A percentile compares a stretch with the other conserved stretches of the same genome.
Evolutionary conservation across 2,888 invertebrate species (phyloP).

Genomic region (Bruchidius siliquastri): DNA sequence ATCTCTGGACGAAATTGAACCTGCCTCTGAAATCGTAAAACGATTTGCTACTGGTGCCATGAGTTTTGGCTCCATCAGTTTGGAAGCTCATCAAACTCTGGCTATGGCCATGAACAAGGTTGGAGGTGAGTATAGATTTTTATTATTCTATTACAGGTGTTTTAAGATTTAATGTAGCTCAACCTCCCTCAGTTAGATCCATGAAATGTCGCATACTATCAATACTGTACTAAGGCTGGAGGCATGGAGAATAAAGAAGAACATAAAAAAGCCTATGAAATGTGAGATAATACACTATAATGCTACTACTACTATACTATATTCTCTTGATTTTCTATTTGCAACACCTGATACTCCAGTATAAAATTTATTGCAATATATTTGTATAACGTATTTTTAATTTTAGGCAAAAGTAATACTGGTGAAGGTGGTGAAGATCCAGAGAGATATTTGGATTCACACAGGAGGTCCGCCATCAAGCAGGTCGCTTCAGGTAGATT

Average conservation of each 20-base stretch:
- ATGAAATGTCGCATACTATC: no score
- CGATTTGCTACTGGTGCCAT: constrained; percentile 77
- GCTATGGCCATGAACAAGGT: constrained; percentile 94
- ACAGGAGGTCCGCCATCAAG: constrained; percentile 91
- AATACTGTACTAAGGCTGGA: no score
- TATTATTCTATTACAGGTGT: no score
- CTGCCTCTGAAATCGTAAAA: constrained; percentile 92
- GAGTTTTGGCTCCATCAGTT: constrained; percentile 72
- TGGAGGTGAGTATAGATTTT: constrained; percentile 12
- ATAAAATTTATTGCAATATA: no score
- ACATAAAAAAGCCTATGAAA: no score
- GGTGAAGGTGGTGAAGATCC: constrained; percentile 93
- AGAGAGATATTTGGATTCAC: constrained; percentile 60
- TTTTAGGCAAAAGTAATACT: constrained; percentile 97
- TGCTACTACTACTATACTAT: no score
- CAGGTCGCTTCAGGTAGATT: constrained; percentile 98
- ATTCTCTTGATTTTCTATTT: no score
- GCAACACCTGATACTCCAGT: no score
- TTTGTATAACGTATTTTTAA: neutral
- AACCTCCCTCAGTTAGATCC: no score
- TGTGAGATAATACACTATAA: no score
- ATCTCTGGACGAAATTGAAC: constrained; percentile 83
- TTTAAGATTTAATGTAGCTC: no score
- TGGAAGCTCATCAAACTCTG: constrained; percentile 92
- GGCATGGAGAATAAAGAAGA: no score